Conservation (phyloP, 92 coral and sea anemone genomes). For the Zoanthus sansibaricus region DNA sequence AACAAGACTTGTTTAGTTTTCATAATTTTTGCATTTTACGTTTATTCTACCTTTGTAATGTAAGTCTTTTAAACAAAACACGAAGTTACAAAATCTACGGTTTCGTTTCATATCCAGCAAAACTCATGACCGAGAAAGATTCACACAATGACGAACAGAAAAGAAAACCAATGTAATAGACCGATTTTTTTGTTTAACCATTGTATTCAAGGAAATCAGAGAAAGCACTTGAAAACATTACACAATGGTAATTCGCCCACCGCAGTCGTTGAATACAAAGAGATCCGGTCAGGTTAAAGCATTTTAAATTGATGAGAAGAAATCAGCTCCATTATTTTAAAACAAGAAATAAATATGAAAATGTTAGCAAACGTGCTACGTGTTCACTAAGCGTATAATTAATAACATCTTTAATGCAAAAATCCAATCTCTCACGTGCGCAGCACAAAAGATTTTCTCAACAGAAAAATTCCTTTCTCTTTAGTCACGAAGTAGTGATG, state of each 20-base stretch:
- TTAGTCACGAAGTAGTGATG: slow-evolving; percentile 39
- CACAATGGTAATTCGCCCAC: background rate
- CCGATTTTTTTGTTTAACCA: background rate
- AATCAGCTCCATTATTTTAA: background rate
- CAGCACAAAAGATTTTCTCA: background rate
- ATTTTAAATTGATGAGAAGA: slow-evolving; percentile 7
- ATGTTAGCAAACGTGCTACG: background rate
- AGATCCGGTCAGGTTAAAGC: background rate
- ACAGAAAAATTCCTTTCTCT: background rate
- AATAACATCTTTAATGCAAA: slow-evolving; percentile 7
- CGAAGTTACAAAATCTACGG: background rate
- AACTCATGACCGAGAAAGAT: background rate
- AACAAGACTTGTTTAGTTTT: background rate
- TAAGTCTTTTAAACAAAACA: background rate
- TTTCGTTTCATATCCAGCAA: background rate
- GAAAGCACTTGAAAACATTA: slow-evolving; percentile 24
- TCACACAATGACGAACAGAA: slow-evolving; percentile 10
- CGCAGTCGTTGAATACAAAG: background rate
- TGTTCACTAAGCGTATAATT: slow-evolving; percentile 34
- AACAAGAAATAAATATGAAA: slow-evolving; percentile 21
- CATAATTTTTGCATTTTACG: background rate
- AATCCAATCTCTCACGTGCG: slow-evolving; percentile 30
- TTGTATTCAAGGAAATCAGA: background rate
- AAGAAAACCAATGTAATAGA: background rate
- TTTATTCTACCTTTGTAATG: background rate